Percentiles rank a stretch among this genome's conserved stretches.
Conservation (phyloP, 2,797 vertebrate species). For the Emydoidea blandingii region DNA sequence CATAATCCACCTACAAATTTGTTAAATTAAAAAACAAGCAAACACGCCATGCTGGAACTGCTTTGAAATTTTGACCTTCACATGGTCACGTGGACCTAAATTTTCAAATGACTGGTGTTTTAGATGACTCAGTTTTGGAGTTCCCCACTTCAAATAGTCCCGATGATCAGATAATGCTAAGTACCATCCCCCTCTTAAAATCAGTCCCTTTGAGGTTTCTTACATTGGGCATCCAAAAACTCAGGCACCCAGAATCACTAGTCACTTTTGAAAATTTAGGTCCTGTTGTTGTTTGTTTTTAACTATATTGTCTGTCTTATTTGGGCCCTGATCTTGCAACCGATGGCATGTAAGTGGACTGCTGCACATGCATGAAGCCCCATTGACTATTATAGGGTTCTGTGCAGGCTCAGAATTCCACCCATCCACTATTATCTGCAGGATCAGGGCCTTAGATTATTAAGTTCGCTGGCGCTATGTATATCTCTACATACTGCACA, state of each 20-base stretch:
- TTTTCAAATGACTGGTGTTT: neutral
- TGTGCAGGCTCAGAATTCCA: neutral
- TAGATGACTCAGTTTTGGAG: neutral
- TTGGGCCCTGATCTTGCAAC: neutral
- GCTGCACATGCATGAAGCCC: neutral
- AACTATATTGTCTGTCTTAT: neutral
- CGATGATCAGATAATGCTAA: neutral
- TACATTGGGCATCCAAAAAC: neutral
- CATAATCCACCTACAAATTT: neutral
- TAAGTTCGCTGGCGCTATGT: neutral
- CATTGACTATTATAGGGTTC: neutral
- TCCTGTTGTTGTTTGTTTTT: neutral
- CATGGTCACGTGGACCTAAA: neutral
- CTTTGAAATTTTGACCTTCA: neutral
- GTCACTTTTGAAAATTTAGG: neutral
- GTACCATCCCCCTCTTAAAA: neutral
- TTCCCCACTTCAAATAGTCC: neutral
- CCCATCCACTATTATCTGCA: neutral
- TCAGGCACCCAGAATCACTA: neutral
- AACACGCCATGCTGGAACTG: neutral
- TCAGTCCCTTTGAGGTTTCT: neutral
- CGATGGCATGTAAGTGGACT: neutral
- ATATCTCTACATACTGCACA: neutral
- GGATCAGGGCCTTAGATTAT: neutral
- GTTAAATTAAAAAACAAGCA: neutral